These are phyloP conservation scores for Coryphaenoides rupestris DNA, from an alignment of 2,113 vertebrate species.

Conservation along the genomic window DNA sequence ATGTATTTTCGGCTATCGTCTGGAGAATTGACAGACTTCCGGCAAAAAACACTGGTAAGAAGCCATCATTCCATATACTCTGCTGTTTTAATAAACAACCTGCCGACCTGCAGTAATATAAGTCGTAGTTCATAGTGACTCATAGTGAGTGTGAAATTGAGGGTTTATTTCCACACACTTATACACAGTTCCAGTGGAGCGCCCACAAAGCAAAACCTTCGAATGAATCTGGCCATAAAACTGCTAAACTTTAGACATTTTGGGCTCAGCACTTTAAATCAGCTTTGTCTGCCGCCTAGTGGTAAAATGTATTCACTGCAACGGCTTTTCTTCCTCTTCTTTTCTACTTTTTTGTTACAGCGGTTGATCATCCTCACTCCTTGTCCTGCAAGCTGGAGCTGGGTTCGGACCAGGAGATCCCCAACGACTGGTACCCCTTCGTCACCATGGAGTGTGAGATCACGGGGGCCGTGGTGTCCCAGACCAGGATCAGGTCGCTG, in stretches of 20 bases:
- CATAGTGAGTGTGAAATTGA: too few relatives aligned
- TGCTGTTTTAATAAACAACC: too few relatives aligned
- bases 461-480: slow-evolving; percentile 78
- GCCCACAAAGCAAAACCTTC: too few relatives aligned
- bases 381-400: slow-evolving; percentile 93
- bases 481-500: slow-evolving; percentile 83
- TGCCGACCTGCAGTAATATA: too few relatives aligned
- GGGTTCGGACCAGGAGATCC: slow-evolving; percentile 94
- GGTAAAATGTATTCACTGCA: slow-evolving; percentile 21
- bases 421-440: slow-evolving; percentile 88
- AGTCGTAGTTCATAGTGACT: too few relatives aligned
- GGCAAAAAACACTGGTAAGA: slow-evolving; percentile 89
- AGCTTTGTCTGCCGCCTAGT: slow-evolving; percentile 13
- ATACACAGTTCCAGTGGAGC: too few relatives aligned
- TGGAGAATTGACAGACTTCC: slow-evolving; percentile 97
- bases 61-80: slow-evolving; percentile 12
- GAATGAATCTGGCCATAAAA: too few relatives aligned
- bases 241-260: too few relatives aligned
- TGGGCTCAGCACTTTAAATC: too few relatives aligned
- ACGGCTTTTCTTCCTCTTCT: slow-evolving; percentile 15
- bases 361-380: slow-evolving; percentile 87
- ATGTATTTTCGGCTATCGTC: slow-evolving; percentile 87
- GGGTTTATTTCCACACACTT: too few relatives aligned
- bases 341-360: slow-evolving; percentile 74
- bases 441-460: slow-evolving; percentile 86